phyloP scores from a whole-genome alignment of 1,140 invertebrate genomes.

The Helicorthomorpha holstii region DNA sequence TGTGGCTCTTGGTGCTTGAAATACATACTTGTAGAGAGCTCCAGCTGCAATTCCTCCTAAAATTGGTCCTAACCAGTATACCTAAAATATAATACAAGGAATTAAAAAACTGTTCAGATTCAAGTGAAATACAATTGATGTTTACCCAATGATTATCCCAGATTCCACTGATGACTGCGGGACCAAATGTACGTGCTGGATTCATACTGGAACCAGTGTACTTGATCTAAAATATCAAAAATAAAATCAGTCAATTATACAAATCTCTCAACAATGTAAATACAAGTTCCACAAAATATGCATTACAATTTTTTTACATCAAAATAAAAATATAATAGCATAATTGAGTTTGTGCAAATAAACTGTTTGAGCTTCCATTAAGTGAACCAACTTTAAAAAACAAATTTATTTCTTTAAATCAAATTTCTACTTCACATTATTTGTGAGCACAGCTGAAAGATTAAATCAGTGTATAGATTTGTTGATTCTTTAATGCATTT shows the following conservation, averaged over 20 bases:
- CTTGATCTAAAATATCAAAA: slow-evolving; percentile 16
- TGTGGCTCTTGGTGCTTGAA: slow-evolving; percentile 40
- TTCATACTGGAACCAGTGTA: slow-evolving; percentile 32
- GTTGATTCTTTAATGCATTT: too few relatives aligned
- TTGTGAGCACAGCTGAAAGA: too few relatives aligned
- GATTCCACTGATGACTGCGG: slow-evolving; percentile 46
- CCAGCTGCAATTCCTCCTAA: slow-evolving; percentile 57
- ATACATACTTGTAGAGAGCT: slow-evolving; percentile 52
- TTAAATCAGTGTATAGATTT: too few relatives aligned
- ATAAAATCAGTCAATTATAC: neutral
- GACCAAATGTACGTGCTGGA: slow-evolving; percentile 28
- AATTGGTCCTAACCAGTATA: slow-evolving; percentile 76
- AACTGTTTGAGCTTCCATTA: too few relatives aligned
- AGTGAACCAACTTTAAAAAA: too few relatives aligned
- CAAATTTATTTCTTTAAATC: too few relatives aligned
- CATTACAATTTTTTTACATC: too few relatives aligned
- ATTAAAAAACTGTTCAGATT: neutral
- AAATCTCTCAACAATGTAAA: too few relatives aligned
- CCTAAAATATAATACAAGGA: slow-evolving; percentile 28
- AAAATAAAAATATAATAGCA: too few relatives aligned
- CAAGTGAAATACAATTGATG: slow-evolving; percentile 8
- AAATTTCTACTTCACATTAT: too few relatives aligned
- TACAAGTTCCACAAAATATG: too few relatives aligned
- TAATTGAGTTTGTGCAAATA: too few relatives aligned
- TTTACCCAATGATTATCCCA: slow-evolving; percentile 71